phyloP scores from a whole-genome alignment of 2,797 vertebrate genomes.

The Vespertilio murinus region DNA sequence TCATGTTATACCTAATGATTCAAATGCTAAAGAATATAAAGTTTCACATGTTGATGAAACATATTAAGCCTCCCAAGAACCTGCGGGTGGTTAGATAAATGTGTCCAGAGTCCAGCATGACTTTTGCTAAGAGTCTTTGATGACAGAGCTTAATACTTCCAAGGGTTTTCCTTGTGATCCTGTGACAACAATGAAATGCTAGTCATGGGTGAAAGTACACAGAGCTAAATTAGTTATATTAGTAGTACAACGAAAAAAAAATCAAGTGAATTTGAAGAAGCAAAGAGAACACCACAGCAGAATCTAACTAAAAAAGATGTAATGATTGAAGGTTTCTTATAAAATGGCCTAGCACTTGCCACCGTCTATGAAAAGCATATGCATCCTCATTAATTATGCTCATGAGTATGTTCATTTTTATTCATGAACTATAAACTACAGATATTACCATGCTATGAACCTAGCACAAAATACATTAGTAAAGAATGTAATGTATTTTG shows the following conservation, averaged over 20 bases:
- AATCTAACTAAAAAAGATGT: not conserved
- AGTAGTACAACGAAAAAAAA: not conserved
- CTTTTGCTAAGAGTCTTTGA: constrained; percentile 48
- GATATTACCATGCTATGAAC: not conserved
- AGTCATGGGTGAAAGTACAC: not conserved
- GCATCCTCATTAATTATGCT: not conserved
- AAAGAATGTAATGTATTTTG: not conserved
- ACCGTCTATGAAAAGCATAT: not conserved
- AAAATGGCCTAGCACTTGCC: not conserved
- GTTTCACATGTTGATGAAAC: constrained; percentile 48
- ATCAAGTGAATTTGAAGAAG: constrained; percentile 33
- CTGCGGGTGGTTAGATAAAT: constrained; percentile 15
- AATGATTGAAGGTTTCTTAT: constrained; percentile 1
- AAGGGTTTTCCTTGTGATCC: constrained; percentile 47
- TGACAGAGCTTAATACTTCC: constrained; percentile 37
- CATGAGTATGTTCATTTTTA: not conserved
- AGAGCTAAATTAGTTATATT: constrained; percentile 35
- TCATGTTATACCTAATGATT: constrained; percentile 51
- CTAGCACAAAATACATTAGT: not conserved
- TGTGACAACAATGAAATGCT: constrained; percentile 41
- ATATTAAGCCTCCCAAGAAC: constrained; percentile 43
- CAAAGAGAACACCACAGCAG: not conserved
- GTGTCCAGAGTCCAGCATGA: constrained; percentile 8
- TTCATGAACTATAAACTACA: not conserved
- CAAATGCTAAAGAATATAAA: constrained; percentile 33